Evolutionary conservation across 2,888 invertebrate species (phyloP), one percentile per base, ranked within the genome.

Genomic region (Drymonia ruficornis): DNA sequence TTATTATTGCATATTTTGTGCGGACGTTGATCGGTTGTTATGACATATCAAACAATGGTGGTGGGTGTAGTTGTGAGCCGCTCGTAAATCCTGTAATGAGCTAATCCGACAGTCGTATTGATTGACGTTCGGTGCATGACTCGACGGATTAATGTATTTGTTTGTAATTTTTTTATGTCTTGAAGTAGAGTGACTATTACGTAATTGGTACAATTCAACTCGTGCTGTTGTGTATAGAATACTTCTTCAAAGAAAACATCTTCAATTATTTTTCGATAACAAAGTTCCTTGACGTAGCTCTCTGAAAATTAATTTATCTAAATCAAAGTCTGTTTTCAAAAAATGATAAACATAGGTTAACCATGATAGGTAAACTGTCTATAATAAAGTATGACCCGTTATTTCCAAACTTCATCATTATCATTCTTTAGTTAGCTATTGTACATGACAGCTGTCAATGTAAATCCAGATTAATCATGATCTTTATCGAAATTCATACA

Each of bases 81-180:
- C 68, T 72, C 72, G 74, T 80, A 75, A 79, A 79, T 79, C 79
- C 72, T 65, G 56, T 76, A 78, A 80, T 78, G 78, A 76, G 76
- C 69, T 83, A 81, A 84, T 86, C 80, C 79, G 83, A 81, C 84
- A 72, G 72, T 51, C 55, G 56, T 66, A 74, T 72, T 84, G 81
- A 84, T 77, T 73, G 81, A 79, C 78, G 61, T 54, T 53, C 55
- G 61, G 67, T 65, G 52, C 57, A 59, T 59, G 52, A 58, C 53
- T 64, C 53, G 60, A 59, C 49, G 46, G 59, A 65, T 70, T 62
- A 61, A 72, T 68, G 59, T 59, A 62, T 64, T 52, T 58, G 53
- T 61, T 65, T 67, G 56, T 67, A 50, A 34, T 49, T 36, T 45
- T 54, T 61, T 59, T 45, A 52, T 42, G 45, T 16, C 42, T 16